These are phyloP conservation scores for Adineta ricciae DNA, from an alignment of 2,888 invertebrate species.

Conservation along the genomic window DNA sequence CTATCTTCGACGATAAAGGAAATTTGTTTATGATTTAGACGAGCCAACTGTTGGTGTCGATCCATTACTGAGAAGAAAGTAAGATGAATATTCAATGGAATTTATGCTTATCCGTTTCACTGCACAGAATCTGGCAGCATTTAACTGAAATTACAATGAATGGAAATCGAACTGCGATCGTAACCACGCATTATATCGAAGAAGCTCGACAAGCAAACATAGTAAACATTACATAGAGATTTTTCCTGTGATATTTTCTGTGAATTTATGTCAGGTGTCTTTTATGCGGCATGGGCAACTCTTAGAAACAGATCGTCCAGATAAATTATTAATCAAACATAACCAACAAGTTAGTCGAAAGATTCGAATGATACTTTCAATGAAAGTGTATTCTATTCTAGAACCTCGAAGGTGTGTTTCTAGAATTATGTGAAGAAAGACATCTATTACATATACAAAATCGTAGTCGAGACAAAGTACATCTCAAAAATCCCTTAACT, in stretches of 20 bases:
- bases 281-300: slow-evolving; percentile 81
- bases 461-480: neutral
- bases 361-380: neutral
- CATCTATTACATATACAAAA: slow-evolving; percentile 29
- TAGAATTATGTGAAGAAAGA: slow-evolving; percentile 59
- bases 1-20: neutral
- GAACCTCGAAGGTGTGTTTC: slow-evolving; percentile 77
- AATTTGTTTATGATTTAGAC: slow-evolving; percentile 67
- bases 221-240: slow-evolving; percentile 36
- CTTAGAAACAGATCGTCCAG: slow-evolving; percentile 78
- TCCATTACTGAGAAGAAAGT: slow-evolving; percentile 60
- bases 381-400: slow-evolving; percentile 35
- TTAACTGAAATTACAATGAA: slow-evolving; percentile 76
- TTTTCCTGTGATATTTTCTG: neutral
- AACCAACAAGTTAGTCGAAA: slow-evolving; percentile 36
- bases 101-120: neutral
- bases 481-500: neutral
- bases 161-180: slow-evolving; percentile 80
- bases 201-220: slow-evolving; percentile 59
- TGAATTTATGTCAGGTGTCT: slow-evolving; percentile 66
- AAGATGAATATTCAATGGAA: neutral
- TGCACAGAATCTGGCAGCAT: slow-evolving; percentile 77
- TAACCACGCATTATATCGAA: slow-evolving; percentile 89
- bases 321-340: slow-evolving; percentile 56
- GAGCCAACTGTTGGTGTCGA: slow-evolving; percentile 87